Conservation (phyloP, 2,797 vertebrate species). For the Sebastes iracundus region DNA sequence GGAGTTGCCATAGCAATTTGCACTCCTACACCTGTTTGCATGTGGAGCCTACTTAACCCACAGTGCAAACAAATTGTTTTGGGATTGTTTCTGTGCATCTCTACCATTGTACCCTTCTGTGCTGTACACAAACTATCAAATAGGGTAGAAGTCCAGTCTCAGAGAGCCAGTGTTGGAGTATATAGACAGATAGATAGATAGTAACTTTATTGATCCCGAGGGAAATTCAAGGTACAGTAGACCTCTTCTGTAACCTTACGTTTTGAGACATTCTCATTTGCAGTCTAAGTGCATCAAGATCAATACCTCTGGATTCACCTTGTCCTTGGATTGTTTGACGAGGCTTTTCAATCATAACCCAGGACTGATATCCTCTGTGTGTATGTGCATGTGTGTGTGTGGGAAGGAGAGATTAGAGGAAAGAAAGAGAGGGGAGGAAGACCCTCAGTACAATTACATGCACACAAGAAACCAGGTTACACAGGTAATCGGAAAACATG, state of each 20-base stretch:
- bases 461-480: neutral
- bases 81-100: no score
- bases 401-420: neutral
- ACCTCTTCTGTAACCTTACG: neutral
- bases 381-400: neutral
- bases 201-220: no score
- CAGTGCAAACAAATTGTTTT: no score
- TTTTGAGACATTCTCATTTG: neutral
- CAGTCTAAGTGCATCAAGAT: conserved; percentile 22
- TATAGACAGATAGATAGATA: no score
- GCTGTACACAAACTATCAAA: neutral
- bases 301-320: conserved; percentile 18
- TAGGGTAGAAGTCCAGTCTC: neutral
- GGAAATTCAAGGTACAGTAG: neutral
- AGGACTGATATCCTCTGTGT: neutral
- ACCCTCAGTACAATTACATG: no score
- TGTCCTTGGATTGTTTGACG: conserved; percentile 10
- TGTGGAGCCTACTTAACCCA: no score
- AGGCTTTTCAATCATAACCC: conserved; percentile 25
- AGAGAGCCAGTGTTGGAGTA: neutral
- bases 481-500: neutral
- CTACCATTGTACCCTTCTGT: neutral
- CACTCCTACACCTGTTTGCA: no score
- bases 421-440: rapidly evolving
- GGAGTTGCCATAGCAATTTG: no score